These are phyloP conservation scores for Acromyrmex echinatior DNA, from an alignment of 1,140 invertebrate genomes.

Conservation along the genomic window DNA sequence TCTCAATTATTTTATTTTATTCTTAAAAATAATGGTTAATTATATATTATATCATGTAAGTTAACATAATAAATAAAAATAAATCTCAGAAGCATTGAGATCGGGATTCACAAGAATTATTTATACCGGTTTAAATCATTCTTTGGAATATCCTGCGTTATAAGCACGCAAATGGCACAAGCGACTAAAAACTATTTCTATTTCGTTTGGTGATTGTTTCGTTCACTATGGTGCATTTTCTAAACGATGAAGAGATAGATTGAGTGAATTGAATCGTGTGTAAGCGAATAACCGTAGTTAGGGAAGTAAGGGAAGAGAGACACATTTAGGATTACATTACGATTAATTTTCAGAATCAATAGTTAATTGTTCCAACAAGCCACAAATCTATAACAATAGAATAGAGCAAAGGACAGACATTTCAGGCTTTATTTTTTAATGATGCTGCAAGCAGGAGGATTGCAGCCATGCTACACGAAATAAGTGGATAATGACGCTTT, in stretches of 20 bases:
- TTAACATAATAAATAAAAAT: not conserved
- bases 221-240: constrained; percentile 32
- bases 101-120: constrained; percentile 3
- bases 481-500: constrained; percentile 46
- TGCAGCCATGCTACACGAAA: constrained; percentile 56
- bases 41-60: not conserved
- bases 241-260: constrained; percentile 5
- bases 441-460: constrained; percentile 39
- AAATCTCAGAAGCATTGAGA: not conserved
- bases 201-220: constrained; percentile 68
- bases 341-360: not conserved
- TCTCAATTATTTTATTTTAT: not conserved
- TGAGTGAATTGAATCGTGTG: constrained; percentile 20
- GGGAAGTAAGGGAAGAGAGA: not conserved
- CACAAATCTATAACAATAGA: constrained; percentile 10
- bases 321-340: not conserved
- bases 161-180: constrained; percentile 51
- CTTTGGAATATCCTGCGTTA: constrained; percentile 30
- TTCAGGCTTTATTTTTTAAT: not conserved
- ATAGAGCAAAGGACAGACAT: not conserved
- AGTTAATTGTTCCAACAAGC: not conserved
- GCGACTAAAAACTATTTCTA: constrained; percentile 73
- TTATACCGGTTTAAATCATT: not conserved
- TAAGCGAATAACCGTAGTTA: not conserved
- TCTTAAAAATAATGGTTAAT: not conserved